These are phyloP conservation scores for Acronicta aceris DNA, from an alignment of 2,888 invertebrate genomes.

Conservation along the genomic window DNA sequence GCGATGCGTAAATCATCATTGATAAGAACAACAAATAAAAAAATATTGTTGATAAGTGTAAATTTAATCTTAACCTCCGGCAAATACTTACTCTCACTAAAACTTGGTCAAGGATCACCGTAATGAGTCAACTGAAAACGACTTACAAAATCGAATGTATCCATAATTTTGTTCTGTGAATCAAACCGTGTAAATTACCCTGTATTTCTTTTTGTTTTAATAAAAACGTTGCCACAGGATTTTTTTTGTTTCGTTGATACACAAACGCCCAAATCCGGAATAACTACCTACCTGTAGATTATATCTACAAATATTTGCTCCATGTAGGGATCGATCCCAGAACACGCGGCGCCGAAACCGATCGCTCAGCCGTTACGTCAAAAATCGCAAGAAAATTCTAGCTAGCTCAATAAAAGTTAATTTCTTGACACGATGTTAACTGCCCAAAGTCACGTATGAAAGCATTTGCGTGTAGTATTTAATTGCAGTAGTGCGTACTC, in stretches of 20 bases:
- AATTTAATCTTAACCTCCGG: conserved; percentile 34
- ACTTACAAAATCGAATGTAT: conserved; percentile 18
- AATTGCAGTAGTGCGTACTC: conserved; percentile 45
- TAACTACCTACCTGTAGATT: too few relatives aligned
- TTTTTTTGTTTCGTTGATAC: too few relatives aligned
- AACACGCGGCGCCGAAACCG: too few relatives aligned
- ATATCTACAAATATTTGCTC: too few relatives aligned
- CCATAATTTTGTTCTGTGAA: neutral
- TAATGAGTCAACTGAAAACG: conserved; percentile 49
- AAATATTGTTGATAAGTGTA: conserved; percentile 14
- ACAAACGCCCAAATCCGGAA: too few relatives aligned
- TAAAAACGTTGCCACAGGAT: too few relatives aligned
- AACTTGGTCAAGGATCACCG: conserved; percentile 43
- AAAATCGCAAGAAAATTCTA: too few relatives aligned
- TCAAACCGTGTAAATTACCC: neutral
- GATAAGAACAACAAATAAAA: conserved; percentile 12
- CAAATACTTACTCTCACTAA: conserved; percentile 33
- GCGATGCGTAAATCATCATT: conserved; percentile 21
- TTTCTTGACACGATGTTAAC: conserved; percentile 40
- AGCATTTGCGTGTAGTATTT: conserved; percentile 50
- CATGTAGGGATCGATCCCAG: too few relatives aligned
- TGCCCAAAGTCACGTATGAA: conserved; percentile 35
- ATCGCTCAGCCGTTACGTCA: too few relatives aligned
- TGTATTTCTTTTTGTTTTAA: too few relatives aligned
- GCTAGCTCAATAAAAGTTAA: too few relatives aligned